phyloP scores from a whole-genome alignment of 2,888 invertebrate species.

The Polyploca ridens region DNA sequence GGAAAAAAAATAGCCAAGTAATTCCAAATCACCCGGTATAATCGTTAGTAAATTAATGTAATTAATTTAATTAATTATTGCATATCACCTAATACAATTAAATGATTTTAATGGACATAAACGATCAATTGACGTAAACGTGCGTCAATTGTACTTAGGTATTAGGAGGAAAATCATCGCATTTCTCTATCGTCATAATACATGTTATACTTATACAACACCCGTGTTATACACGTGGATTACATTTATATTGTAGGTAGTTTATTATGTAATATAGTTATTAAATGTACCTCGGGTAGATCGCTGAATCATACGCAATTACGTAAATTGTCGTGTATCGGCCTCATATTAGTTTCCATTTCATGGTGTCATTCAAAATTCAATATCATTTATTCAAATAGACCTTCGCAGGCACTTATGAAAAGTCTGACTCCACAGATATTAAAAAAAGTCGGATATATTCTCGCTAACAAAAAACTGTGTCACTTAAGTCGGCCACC shows the following conservation, averaged over 20 bases:
- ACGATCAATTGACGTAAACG: conserved; percentile 1
- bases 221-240: background rate
- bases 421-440: too few relatives aligned
- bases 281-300: background rate
- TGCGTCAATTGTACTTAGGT: background rate
- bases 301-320: background rate
- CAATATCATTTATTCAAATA: too few relatives aligned
- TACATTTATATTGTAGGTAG: background rate
- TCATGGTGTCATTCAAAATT: too few relatives aligned
- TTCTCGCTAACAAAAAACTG: too few relatives aligned
- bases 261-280: background rate
- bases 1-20: too few relatives aligned
- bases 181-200: background rate
- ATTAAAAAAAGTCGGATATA: too few relatives aligned
- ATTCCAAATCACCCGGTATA: too few relatives aligned
- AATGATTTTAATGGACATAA: background rate
- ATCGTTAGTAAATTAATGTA: too few relatives aligned
- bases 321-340: background rate
- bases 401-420: too few relatives aligned
- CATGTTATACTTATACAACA: background rate
- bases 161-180: background rate
- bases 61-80: too few relatives aligned
- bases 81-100: background rate
- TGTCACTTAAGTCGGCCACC: too few relatives aligned
- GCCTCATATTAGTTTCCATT: too few relatives aligned